Evolutionary conservation across 2,113 vertebrate genomes (phyloP).

Genomic region (Anguilla rostrata): DNA sequence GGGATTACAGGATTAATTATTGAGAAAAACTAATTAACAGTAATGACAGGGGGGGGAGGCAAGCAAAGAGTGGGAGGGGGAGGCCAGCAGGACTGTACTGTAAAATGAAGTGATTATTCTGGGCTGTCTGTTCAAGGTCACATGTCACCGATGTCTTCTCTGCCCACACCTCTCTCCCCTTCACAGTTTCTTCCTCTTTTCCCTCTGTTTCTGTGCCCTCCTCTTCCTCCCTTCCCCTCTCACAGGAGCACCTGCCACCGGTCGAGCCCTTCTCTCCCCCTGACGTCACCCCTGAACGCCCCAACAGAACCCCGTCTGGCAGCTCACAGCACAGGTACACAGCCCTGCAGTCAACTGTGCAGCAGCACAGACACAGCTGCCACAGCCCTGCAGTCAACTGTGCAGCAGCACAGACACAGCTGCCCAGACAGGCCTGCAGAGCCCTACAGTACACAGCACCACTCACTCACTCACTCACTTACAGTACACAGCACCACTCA

Average conservation of each 20-base stretch:
- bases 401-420: background rate
- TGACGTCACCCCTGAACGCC: constrained; percentile 48
- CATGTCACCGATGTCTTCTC: constrained; percentile 7
- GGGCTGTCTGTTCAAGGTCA: constrained; percentile 24
- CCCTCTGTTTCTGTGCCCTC: background rate
- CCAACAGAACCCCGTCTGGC: constrained; percentile 46
- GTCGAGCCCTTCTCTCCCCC: constrained; percentile 54
- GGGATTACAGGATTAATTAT: constrained; percentile 66
- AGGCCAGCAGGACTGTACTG: constrained; percentile 14
- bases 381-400: background rate
- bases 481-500: no score
- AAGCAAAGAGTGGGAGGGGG: constrained; percentile 26
- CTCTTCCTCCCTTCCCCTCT: background rate
- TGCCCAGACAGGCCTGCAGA: no score
- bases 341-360: background rate
- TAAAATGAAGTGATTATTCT: constrained; percentile 19
- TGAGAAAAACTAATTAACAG: constrained; percentile 53
- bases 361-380: background rate
- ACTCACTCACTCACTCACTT: no score
- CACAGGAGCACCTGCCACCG: constrained; percentile 54
- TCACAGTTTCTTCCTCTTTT: background rate
- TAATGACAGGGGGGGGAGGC: constrained; percentile 29
- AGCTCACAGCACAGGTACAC: constrained; percentile 64
- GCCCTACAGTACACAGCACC: no score
- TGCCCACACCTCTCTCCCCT: background rate